Evolutionary conservation across 2,113 vertebrate species (phyloP).

Genomic region (Ia io): DNA sequence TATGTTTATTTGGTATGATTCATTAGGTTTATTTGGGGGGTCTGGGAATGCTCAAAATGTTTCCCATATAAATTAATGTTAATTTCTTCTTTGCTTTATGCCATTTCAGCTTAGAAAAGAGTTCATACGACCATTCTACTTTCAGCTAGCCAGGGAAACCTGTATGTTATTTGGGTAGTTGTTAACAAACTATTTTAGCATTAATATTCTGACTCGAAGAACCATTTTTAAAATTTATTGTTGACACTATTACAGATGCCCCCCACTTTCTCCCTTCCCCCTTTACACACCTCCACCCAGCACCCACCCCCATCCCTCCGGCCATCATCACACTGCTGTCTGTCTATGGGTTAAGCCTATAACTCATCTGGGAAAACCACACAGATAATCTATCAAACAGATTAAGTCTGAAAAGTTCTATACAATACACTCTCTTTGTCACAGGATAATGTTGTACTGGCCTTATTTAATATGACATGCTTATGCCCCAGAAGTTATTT

Average conservation of each 20-base stretch:
- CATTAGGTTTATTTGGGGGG: not conserved
- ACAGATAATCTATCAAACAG: conserved; percentile 1
- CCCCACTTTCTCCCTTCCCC: not conserved
- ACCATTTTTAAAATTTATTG: not conserved
- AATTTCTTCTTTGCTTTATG: not conserved
- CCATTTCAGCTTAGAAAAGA: not conserved
- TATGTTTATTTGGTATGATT: not conserved
- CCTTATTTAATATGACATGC: not conserved
- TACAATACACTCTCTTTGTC: not conserved
- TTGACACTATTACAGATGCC: not conserved
- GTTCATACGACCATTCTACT: not conserved
- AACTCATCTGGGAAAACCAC: not conserved
- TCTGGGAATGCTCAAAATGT: not conserved
- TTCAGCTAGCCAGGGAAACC: not conserved
- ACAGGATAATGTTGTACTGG: not conserved
- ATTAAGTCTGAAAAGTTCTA: conserved; percentile 31
- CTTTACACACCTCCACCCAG: not conserved
- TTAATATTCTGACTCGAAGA: conserved; percentile 25
- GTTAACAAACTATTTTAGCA: not conserved
- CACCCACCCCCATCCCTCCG: not conserved
- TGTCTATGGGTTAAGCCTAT: not conserved
- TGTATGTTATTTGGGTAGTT: not conserved
- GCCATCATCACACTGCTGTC: not conserved
- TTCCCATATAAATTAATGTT: not conserved
- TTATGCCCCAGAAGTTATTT: not conserved